Evolutionary conservation across 2,797 vertebrate genomes (phyloP).

Genomic region (Vultur gryphus): DNA sequence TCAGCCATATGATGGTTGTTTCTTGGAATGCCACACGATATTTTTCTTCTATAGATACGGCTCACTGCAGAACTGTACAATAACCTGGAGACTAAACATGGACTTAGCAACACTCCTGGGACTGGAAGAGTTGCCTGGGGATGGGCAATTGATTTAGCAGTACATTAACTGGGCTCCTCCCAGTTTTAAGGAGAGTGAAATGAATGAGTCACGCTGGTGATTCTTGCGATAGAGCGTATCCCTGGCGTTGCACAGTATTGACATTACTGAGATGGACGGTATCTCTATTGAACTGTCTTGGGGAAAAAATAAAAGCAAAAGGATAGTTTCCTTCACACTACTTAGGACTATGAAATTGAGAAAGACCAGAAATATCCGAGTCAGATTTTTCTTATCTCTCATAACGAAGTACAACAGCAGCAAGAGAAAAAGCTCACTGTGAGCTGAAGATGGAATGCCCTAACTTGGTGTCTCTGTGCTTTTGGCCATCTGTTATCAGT

Average conservation of each 20-base stretch:
- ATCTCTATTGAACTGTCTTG: not conserved
- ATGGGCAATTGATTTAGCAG: not conserved
- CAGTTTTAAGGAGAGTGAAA: not conserved
- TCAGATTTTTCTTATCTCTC: not conserved
- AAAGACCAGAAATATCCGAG: not conserved
- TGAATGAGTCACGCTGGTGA: not conserved
- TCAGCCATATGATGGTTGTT: not conserved
- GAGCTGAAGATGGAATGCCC: not conserved
- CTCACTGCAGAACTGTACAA: not conserved
- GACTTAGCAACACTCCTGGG: not conserved
- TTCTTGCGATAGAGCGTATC: too few species aligned
- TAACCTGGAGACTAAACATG: not conserved
- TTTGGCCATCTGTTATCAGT: not conserved
- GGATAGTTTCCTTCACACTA: not conserved
- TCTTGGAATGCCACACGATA: not conserved
- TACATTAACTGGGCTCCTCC: not conserved
- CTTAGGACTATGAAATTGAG: not conserved
- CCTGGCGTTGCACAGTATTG: not conserved
- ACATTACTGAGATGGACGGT: rapidly evolving
- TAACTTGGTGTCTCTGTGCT: rapidly evolving
- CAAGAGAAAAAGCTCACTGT: not conserved
- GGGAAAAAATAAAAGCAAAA: not conserved
- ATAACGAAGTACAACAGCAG: not conserved
- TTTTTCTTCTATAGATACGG: rapidly evolving
- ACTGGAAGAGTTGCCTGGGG: not conserved